Base-by-base conservation (phyloP, 2,797 vertebrate species). In the Diplodus sargus region DNA sequence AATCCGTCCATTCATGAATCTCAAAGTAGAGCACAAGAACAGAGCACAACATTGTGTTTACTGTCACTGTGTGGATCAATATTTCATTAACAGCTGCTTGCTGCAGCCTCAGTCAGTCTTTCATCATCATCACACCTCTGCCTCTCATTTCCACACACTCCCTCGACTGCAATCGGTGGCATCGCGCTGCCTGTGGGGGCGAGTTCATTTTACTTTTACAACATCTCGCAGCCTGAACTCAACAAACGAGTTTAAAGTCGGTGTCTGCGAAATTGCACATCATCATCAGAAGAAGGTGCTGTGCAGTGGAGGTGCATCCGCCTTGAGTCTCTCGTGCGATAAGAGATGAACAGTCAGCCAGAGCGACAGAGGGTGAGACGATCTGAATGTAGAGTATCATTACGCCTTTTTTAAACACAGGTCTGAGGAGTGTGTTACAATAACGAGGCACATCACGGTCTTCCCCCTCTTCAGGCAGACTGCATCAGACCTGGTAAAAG, bases 71-170 rank as follows among this genome's bases (percentile, higher is more conserved):
- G 73, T 64, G 39, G 70, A 92, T 94, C 93, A 85, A 92, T 93
- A 90, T 86, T 91, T 91, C 87, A 94, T 90, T 67, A 88, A 64
- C 75, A 74, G 51, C 68, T 80, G 72, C 70, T 43, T 47, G 67
- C 58, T 42, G 59, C 51, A 39, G 65, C 70, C 25, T 60, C 30
- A 9, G 10, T 65, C 70, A 51, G 49, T 0, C 51, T 84, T 79
- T 82, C 74, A 48, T 52, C 60, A 48, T 52, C 60, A 39, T 52
- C 53, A 59, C 64, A 20, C 34, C 6, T 34, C 39, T 51, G 43
- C 69, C 61, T 45, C 18, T 66, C 56, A 23, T 53, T 49, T 57
- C 51, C 48, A 53, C 61, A 43, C 20, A 67, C 30, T 56, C 49
- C 1, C 63, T 67, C 59, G 48, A 42, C 54, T 49, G 65, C 62